phyloP scores from a whole-genome alignment of 2,113 vertebrate species.

The Microcebus griseorufus region DNA sequence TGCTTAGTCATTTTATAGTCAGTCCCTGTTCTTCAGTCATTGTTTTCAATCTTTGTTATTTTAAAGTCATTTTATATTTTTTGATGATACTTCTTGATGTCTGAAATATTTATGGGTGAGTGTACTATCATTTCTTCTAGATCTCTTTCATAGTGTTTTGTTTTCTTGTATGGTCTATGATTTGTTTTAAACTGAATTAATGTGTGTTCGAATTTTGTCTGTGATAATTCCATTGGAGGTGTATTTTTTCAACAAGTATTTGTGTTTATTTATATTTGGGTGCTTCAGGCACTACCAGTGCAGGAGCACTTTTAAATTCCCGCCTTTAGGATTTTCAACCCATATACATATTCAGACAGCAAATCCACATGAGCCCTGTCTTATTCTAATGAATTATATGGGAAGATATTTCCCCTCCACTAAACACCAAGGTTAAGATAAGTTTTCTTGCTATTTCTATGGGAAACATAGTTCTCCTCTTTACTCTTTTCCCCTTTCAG shows the following conservation, averaged over 20 bases:
- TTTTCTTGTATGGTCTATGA: background rate
- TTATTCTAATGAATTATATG: background rate
- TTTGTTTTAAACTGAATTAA: background rate
- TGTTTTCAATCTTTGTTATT: background rate
- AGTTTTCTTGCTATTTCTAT: background rate
- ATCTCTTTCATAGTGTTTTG: background rate
- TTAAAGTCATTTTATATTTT: background rate
- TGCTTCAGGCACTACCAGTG: background rate
- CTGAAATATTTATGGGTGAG: background rate
- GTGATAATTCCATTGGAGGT: background rate
- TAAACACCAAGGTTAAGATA: background rate
- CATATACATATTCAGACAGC: background rate
- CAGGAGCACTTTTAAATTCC: background rate
- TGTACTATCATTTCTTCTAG: background rate
- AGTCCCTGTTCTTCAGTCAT: background rate
- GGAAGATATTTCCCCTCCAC: background rate
- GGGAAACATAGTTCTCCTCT: background rate
- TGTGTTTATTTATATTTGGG: background rate
- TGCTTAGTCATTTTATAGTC: no score
- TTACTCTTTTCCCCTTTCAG: background rate
- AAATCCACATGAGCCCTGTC: background rate
- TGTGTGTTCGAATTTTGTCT: background rate
- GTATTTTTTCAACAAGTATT: background rate
- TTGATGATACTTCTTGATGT: background rate
- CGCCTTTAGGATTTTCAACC: background rate